These are phyloP conservation scores for Oikopleura vanhoeffeni DNA, from an alignment of 23 tunicate genomes.

Conservation along the genomic window DNA sequence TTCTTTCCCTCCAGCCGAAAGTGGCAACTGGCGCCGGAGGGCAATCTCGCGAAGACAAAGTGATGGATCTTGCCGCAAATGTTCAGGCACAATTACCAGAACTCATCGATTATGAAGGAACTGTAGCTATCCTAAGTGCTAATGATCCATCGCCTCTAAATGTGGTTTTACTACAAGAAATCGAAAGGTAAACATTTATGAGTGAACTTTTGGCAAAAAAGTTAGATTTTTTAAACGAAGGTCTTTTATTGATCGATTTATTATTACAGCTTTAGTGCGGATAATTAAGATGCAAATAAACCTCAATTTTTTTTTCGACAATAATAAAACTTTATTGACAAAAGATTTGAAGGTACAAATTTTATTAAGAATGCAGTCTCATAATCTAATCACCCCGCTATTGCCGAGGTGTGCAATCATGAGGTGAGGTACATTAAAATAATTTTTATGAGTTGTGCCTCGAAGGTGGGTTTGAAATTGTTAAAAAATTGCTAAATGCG, in stretches of 20 bases:
- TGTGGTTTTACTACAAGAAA: conserved; percentile 77
- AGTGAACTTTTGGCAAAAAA: neutral
- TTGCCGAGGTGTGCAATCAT: too few relatives aligned
- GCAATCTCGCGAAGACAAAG: conserved; percentile 58
- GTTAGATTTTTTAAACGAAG: neutral
- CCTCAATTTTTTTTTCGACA: too few relatives aligned
- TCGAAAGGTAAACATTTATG: too few relatives aligned
- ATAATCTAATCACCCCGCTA: too few relatives aligned
- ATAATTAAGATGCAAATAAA: conserved; percentile 35
- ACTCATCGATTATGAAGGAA: conserved; percentile 82
- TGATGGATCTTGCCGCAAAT: conserved; percentile 86
- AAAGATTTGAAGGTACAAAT: too few relatives aligned
- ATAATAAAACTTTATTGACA: too few relatives aligned
- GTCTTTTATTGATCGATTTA: neutral
- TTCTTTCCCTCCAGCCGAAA: conserved; percentile 91
- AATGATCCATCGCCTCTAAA: conserved; percentile 92
- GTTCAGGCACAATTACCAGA: conserved; percentile 81
- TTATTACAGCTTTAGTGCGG: neutral
- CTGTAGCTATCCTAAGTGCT: conserved; percentile 53
- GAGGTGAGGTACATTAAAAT: too few relatives aligned
- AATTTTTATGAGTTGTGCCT: too few relatives aligned
- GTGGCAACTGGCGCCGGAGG: conserved; percentile 70
- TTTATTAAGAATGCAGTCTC: too few relatives aligned
- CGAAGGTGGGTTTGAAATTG: too few relatives aligned
- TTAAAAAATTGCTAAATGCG: too few relatives aligned